Evolutionary conservation across 2,888 invertebrate genomes (phyloP), one percentile per base, ranked within the genome.

Genomic region (Tetanocera ferruginea): DNA sequence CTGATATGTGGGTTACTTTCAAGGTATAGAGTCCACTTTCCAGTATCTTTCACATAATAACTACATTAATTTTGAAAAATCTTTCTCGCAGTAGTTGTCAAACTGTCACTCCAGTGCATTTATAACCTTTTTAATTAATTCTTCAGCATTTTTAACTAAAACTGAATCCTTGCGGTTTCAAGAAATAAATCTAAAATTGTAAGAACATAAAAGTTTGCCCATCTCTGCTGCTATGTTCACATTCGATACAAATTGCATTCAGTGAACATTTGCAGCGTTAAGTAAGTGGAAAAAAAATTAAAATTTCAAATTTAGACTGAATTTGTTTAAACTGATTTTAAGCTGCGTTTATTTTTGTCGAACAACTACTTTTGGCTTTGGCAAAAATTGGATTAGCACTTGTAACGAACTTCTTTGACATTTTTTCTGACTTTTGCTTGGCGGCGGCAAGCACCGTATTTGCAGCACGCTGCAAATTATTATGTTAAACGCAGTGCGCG

Each of bases 351-450:
- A 66, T 51, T 69, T n/a, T 69, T 69, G 49, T 51, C 69, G 23
- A 37, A 17, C 28, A 2, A 43, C 69, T 6, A 23, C 49, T 25
- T 75, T 67, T 67, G 75, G 75, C 52, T 55, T 17, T 49, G 75
- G 67, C 75, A 75, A 28, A 66, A 67, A 75, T 75, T 66, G 52
- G 75, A 75, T 75, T 75, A 75, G 75, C 75, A 75, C 75, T 75
- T 75, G 75, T 37, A 52, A 75, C 51, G 19, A 60, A 72, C 60
- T 72, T 57, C 60, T 60, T 60, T 37, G 72, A 72, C 60, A 60
- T 72, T 25, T 60, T 9, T 6, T 28, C 17, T 57, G 4, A 14
- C 28, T 28, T 19, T 28, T 3, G 14, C 28, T 43, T 43, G 43
- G 43, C 43, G 43, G 43, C 43, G 43, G 43, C 14, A 43, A 14